Evolutionary conservation across 2,113 vertebrate species (phyloP), one percentile per base, ranked within the genome.

Genomic region (Chascanopsetta lugubris): DNA sequence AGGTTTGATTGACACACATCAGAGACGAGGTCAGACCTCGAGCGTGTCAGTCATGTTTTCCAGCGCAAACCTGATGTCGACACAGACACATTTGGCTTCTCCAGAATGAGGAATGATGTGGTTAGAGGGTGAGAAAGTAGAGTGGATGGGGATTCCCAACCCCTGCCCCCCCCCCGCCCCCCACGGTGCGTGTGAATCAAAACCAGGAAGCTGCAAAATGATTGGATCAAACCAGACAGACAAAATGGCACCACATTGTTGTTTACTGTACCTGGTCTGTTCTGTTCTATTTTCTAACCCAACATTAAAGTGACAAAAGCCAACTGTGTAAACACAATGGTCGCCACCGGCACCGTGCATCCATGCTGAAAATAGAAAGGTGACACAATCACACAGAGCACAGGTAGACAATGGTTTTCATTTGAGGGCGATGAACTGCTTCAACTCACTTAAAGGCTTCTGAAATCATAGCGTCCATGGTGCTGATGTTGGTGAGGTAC

Each of bases 171-270:
- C n/a, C n/a, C n/a, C n/a, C n/a, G n/a, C 18, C 10, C 27, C 55
- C 29, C 29, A 30, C 4, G 8, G 8, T 24, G 57, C 51, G 5
- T 12, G n/a, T 56, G 57, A 36, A 60, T 59, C 56, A 79, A 87
- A 75, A 66, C 65, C 79, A 87, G 84, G 81, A 90, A 89, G 63
- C 46, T 76, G 38, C 74, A 49, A 85, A n/a, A 80, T 61, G 0
- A 18, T 76, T 80, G 73, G 40, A 76, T 79, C 74, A 75, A 83
- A 65, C 65, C 48, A 71, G 51, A 74, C 80, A 90, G 88, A 90
- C 85, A 59, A 86, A 85, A 86, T 77, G 84, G 87, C 90, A 88
- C 84, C 85, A 73, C 69, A 59, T 15, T 77, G 72, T 82, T 88
- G 71, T 87, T 56, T 57, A 66, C 18, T 50, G 53, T 75, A 80